Evolutionary conservation across 2,888 invertebrate genomes (phyloP), one percentile per base, ranked within the genome.

Genomic region (Meandrusa payeni): DNA sequence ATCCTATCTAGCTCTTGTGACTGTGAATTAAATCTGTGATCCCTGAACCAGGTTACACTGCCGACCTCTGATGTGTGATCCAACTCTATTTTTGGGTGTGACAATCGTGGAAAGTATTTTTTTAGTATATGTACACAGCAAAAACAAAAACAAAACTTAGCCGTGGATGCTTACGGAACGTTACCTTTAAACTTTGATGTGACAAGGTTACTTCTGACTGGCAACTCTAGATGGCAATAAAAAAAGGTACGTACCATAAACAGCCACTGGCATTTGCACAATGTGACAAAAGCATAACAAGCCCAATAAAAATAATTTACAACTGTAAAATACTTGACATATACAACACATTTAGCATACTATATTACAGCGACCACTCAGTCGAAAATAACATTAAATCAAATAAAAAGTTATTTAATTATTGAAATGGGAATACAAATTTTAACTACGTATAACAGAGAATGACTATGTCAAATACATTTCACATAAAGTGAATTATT

Each of bases 1-100:
- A 76, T 70, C 61, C 73, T 81, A 79, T 87, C 85, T 77, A 91
- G 89, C 67, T 91, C 91, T 81, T 88, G 90, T 57, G 86, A 90
- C 76, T 88, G 89, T 72, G 85, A 91, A 80, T 86, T 89, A 88
- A 89, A 90, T 79, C 89, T 90, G 88, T 90, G 90, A 79, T 90
- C 90, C 87, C 90, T 90, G 88, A 89, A 90, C 83, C 91, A 90
- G 73, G 89, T 89, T 72, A 90, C 90, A 77, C 88, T 88, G 82
- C 88, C 88, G 71, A 86, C 87, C 72, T 87, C 88, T 59, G 83
- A 79, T 44, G 86, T 80, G 79, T 85, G 85, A 74, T 88, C 88
- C 86, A 88, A 76, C 76, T 88, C 88, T 88, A 87, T 78, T 76
- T 59, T 70, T 76, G 64, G 65, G 26, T 68, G 79, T 83, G 78